Percentiles rank a stretch among this genome's conserved stretches.
Evolutionary conservation across 2,888 invertebrate species (phyloP).

Genomic region (Dynastes maya): DNA sequence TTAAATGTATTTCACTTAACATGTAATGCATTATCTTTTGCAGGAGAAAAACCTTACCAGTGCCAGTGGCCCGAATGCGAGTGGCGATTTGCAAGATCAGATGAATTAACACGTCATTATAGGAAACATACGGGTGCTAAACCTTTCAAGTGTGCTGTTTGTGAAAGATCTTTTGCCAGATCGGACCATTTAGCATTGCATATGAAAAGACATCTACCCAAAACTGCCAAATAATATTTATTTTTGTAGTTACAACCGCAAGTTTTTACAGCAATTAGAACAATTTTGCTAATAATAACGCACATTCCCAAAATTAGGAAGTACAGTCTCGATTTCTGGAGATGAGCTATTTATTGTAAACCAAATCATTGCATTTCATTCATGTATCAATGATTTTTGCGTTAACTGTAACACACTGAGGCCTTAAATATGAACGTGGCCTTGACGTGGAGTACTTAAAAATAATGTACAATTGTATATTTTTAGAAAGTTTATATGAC

Average conservation of each 20-base stretch:
- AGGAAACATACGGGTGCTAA: constrained; percentile 98
- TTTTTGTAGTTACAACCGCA: constrained; percentile 27
- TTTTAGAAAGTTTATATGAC: constrained; percentile 45
- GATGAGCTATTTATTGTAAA: constrained; percentile 25
- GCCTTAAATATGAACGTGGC: constrained; percentile 31
- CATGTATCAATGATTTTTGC: constrained; percentile 14
- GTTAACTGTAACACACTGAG: constrained; percentile 17
- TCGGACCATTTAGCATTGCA: constrained; percentile 97
- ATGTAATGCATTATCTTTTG: constrained; percentile 64
- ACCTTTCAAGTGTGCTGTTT: constrained; percentile 96
- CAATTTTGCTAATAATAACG: constrained; percentile 37
- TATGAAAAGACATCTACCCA: constrained; percentile 97
- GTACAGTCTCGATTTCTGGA: constrained; percentile 1
- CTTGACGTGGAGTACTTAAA: constrained; percentile 44
- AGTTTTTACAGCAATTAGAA: constrained; percentile 37
- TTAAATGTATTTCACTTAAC: no score
- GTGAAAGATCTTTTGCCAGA: constrained; percentile 94
- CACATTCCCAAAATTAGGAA: constrained; percentile 37
- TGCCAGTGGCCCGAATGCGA: constrained; percentile 99
- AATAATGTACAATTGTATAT: constrained; percentile 51
- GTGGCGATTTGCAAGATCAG: constrained; percentile 97
- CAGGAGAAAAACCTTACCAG: constrained; percentile 98
- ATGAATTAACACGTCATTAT: constrained; percentile 96
- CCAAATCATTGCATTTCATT: background rate
- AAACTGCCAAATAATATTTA: constrained; percentile 78